A percentile compares a stretch with the other conserved stretches of the same genome.
These are phyloP conservation scores for Nudaria mundana DNA, from an alignment of 2,888 invertebrate genomes.

Conservation along the genomic window DNA sequence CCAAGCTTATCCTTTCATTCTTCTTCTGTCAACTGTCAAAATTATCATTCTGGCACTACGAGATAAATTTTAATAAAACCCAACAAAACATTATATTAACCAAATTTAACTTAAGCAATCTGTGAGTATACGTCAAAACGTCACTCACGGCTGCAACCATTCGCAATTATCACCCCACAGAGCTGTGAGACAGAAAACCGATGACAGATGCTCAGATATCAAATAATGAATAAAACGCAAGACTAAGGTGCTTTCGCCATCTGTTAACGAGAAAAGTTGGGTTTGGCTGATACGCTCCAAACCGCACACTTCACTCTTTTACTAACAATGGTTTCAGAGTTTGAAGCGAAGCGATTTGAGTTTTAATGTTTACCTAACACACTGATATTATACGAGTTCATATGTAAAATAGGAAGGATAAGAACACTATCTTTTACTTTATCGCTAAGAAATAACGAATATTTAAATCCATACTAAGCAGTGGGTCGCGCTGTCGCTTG, in stretches of 20 bases:
- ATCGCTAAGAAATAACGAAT: no score
- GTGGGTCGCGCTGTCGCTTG: no score
- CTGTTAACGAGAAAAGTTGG: constrained; percentile 72
- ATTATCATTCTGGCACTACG: neutral
- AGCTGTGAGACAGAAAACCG: constrained; percentile 41
- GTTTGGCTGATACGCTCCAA: constrained; percentile 61
- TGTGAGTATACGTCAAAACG: constrained; percentile 13
- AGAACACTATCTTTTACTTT: no score
- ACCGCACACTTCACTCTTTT: constrained; percentile 52
- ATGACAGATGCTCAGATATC: constrained; percentile 69
- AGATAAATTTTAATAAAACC: constrained; percentile 8
- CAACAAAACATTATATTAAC: constrained; percentile 3
- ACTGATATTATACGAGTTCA: no score
- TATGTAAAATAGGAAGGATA: no score
- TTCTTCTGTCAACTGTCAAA: neutral
- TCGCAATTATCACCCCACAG: constrained; percentile 36
- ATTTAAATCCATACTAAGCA: no score
- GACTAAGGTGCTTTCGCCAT: constrained; percentile 64
- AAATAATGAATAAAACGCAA: constrained; percentile 71
- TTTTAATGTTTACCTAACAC: no score
- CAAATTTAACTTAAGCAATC: constrained; percentile 23
- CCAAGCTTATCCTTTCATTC: neutral
- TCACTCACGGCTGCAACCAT: constrained; percentile 21
- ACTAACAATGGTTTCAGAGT: constrained; percentile 20
- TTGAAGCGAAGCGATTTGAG: constrained; percentile 18